phyloP scores from a whole-genome alignment of 2,113 vertebrate genomes.

The Xenotilapia leptura region DNA sequence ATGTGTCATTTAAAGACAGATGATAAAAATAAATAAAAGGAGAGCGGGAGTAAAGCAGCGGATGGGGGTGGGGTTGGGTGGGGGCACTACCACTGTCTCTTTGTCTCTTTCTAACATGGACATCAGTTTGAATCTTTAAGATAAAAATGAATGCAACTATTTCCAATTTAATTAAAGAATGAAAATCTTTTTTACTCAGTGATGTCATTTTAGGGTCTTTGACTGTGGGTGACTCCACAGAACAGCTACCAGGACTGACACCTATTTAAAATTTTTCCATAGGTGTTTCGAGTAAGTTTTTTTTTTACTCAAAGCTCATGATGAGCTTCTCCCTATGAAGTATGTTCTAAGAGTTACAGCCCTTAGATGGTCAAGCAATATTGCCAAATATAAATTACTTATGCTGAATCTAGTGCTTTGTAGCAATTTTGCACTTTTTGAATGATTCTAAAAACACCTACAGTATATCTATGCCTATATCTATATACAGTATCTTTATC shows the following conservation, averaged over 20 bases:
- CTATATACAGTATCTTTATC: background rate
- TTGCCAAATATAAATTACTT: background rate
- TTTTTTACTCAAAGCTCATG: background rate
- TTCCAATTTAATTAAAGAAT: background rate
- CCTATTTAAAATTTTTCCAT: background rate
- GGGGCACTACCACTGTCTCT: background rate
- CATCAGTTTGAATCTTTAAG: background rate
- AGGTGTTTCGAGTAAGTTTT: background rate
- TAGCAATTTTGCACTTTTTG: background rate
- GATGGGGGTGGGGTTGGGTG: background rate
- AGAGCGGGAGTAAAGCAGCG: background rate
- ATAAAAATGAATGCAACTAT: background rate
- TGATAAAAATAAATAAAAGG: background rate
- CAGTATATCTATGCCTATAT: background rate
- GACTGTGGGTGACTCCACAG: background rate
- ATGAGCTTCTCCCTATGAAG: background rate
- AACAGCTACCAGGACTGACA: background rate
- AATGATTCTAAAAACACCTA: background rate
- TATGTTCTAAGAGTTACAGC: background rate
- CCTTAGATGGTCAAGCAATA: background rate
- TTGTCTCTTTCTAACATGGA: background rate
- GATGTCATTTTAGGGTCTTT: background rate
- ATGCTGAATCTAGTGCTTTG: background rate
- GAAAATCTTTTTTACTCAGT: background rate
- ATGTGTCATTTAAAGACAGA: constrained; percentile 8